Conservation (phyloP, 2,797 vertebrate genomes). For the Coregonus suidteri region DNA sequence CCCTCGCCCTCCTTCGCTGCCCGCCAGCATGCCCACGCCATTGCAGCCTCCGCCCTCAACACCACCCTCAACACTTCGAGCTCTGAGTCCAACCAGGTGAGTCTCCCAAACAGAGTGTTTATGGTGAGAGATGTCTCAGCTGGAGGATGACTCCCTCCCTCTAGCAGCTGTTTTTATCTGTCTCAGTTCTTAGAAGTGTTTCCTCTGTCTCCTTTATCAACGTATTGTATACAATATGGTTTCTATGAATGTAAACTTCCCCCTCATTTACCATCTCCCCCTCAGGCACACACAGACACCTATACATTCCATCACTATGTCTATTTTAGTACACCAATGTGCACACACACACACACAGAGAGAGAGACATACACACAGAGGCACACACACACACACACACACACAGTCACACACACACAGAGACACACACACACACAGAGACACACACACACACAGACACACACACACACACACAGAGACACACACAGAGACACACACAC, state of each 20-base stretch:
- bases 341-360: not conserved
- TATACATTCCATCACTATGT: slow-evolving; percentile 40
- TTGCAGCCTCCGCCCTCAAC: slow-evolving; percentile 69
- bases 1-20: slow-evolving; percentile 82
- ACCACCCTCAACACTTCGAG: slow-evolving; percentile 76
- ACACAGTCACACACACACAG: slow-evolving; percentile 25
- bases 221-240: slow-evolving; percentile 55
- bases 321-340: slow-evolving; percentile 39
- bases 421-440: not conserved
- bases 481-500: slow-evolving; percentile 23
- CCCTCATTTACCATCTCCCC: slow-evolving; percentile 50
- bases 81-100: slow-evolving; percentile 85
- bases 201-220: slow-evolving; percentile 38
- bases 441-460: slow-evolving; percentile 19
- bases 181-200: not conserved
- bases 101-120: slow-evolving; percentile 14
- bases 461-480: not conserved
- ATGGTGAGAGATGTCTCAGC: slow-evolving; percentile 23
- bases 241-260: slow-evolving; percentile 69
- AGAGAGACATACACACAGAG: slow-evolving; percentile 24
- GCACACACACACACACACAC: slow-evolving; percentile 6
- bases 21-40: slow-evolving; percentile 78
- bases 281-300: slow-evolving; percentile 34
- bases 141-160: slow-evolving; percentile 33
- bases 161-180: not conserved